Evolutionary conservation across 2,888 invertebrate species (phyloP).

Genomic region (Lasioglossum lativentre): DNA sequence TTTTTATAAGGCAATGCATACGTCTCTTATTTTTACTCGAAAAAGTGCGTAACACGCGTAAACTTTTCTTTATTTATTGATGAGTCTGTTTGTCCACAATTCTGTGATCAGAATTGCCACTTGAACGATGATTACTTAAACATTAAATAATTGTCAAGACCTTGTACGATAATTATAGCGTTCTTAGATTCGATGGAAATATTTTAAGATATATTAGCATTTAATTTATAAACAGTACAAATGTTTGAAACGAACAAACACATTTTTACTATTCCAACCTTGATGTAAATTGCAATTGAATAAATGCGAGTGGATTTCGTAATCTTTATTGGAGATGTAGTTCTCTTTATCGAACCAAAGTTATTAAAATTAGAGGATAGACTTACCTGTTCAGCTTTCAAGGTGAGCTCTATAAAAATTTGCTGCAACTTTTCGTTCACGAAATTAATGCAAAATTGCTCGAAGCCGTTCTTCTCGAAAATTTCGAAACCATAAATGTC

Average conservation of each 20-base stretch:
- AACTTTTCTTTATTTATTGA: neutral
- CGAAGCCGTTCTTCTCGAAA: conserved; percentile 89
- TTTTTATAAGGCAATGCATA: too few species aligned
- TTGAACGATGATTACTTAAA: neutral
- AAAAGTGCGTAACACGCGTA: neutral
- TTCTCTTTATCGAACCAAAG: neutral
- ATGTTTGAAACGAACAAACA: neutral
- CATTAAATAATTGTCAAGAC: neutral
- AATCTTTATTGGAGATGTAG: neutral
- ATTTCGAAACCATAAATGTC: conserved; percentile 91
- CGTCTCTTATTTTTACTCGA: neutral
- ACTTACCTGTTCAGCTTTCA: conserved; percentile 89
- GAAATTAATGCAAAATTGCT: conserved; percentile 90
- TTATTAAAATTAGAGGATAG: neutral
- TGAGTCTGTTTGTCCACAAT: neutral
- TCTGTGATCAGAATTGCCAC: neutral
- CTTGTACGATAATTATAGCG: neutral
- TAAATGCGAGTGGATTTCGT: neutral
- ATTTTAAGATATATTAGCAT: neutral
- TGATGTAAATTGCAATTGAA: neutral
- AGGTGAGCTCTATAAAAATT: conserved; percentile 89
- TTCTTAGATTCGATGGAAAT: neutral
- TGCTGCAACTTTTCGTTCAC: conserved; percentile 91
- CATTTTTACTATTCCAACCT: neutral
- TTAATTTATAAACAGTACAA: conserved; percentile 6